Evolutionary conservation across 2,888 invertebrate species (phyloP), one percentile per base, ranked within the genome.

Genomic region (Perdita meconis): DNA sequence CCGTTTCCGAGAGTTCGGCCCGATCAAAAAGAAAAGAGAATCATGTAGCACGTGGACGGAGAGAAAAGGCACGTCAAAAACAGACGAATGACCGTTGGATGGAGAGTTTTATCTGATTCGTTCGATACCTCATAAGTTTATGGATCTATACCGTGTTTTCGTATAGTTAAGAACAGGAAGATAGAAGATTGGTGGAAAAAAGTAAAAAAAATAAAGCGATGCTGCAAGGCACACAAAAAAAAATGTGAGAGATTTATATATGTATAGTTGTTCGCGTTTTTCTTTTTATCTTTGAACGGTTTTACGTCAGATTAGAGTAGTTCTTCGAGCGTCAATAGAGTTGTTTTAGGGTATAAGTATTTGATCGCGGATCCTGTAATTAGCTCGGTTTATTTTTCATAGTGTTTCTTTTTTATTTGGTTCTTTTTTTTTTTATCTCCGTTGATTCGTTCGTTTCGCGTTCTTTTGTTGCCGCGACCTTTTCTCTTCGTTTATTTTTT

Each of bases 61-160:
- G 64, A 51, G 74, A 51, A 65, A 8, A n/a, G 24, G 10, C 19
- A 16, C 40, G 65, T 57, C 69, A 70, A 47, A 16, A 26, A 30
- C 30, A 34, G 47, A 55, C 24, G 16, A 30, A 42, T n/a, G 24
- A 24, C n/a, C 13, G 24, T 40, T 40, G 47, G 19, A 64, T 26
- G 22, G 30, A 16, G 47, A 59, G 44, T 69, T 65, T 61, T 44
- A 76, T 61, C 64, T 63, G 57, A 56, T 77, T 74, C 85, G 80
- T 88, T 84, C 86, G 86, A 83, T 86, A 85, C 83, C 85, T 87
- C 85, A 80, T 78, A 68, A 82, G 78, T 81, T 80, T 42, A 53
- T 22, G 13, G 22, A n/a, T 26, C n/a, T 60, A 10, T 44, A 57
- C 16, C 55, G 44, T 60, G 44, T 63, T 42, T 67, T 19, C 34